Base-by-base conservation (phyloP, 2,113 vertebrate genomes). In the Siniperca chuatsi region DNA sequence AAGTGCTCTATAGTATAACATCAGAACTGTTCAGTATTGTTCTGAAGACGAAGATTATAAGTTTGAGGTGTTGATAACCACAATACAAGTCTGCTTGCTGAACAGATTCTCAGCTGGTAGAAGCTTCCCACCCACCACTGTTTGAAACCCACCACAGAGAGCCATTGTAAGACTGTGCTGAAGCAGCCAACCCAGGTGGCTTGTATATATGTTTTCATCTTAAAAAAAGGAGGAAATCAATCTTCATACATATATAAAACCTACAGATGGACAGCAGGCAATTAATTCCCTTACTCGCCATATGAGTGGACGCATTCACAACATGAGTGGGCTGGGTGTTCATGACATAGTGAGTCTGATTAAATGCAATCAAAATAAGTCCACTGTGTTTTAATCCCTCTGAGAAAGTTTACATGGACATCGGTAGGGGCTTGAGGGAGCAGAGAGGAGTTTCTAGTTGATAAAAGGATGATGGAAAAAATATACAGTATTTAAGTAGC, bases 321-420 rank as follows among this genome's bases (percentile, higher is more conserved):
- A 61, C 61, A 71, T 65, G 89, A 92, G 92, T 92, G 91, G 91
- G 92, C 86, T 58, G 78, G 18, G 68, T 69, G 83, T 71, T 60
- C 40, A 12, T 62, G 71, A 89, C 84, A 85, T 75, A 64, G 35
- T 0, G 50, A 81, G 80, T 89, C 73, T 89, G 81, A 91, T 91
- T 87, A 87, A 84, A 93, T 20, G 61, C 72, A 91, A 88, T 91
- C 83, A 89, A 84, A 91, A 84, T 85, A 84, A 57, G 55, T 58
- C 69, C 48, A 83, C 82, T 88, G 75, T 79, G 74, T 86, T 82
- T 66, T 80, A 86, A 78, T 81, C 79, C 82, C 73, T 79, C 61
- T 29, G 23, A 60, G 67, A 37, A 57, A 60, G 64, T 61, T 60
- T 10, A 77, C 77, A 67, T 66, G 80, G 35, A 29, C n/a, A 29